A percentile compares a stretch with the other conserved stretches of the same genome.
These are phyloP conservation scores for Pheosia tremula DNA, from an alignment of 2,888 invertebrate species.

Conservation along the genomic window DNA sequence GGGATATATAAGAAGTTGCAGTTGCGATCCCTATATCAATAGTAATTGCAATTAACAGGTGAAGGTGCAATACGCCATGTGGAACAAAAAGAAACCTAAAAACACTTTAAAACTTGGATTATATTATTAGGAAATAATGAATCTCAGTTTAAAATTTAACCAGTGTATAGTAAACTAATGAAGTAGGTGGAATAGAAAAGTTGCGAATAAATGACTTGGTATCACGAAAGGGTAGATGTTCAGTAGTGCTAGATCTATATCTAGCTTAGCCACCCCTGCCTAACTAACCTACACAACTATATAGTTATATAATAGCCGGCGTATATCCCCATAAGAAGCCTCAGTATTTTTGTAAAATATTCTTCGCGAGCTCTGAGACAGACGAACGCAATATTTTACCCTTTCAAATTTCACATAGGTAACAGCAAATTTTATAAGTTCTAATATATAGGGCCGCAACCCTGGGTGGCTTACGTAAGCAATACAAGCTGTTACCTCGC, in stretches of 20 bases:
- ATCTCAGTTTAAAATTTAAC: not conserved
- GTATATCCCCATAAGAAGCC: slow-evolving; percentile 48
- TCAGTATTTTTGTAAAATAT: slow-evolving; percentile 60
- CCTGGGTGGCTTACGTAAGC: slow-evolving; percentile 53
- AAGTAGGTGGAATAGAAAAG: not conserved
- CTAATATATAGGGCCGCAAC: slow-evolving; percentile 38
- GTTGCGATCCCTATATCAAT: no score
- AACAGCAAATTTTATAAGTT: slow-evolving; percentile 54
- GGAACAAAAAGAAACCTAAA: not conserved
- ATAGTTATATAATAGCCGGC: slow-evolving; percentile 30
- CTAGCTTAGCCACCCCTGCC: slow-evolving; percentile 26
- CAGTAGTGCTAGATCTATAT: slow-evolving; percentile 43
- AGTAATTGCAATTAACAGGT: slow-evolving; percentile 27
- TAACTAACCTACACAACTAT: slow-evolving; percentile 22
- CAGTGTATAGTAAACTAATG: not conserved
- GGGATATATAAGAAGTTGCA: no score
- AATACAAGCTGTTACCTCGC: slow-evolving; percentile 47
- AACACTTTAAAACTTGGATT: not conserved
- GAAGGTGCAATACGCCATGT: slow-evolving; percentile 32
- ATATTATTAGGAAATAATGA: not conserved
- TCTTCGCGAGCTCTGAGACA: slow-evolving; percentile 52
- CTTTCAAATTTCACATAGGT: slow-evolving; percentile 40
- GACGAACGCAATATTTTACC: slow-evolving; percentile 64
- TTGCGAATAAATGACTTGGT: slow-evolving; percentile 4
- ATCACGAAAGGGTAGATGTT: slow-evolving; percentile 25